Evolutionary conservation across 2,113 vertebrate genomes (phyloP), one percentile per base, ranked within the genome.

Genomic region (Microtus oregoni): DNA sequence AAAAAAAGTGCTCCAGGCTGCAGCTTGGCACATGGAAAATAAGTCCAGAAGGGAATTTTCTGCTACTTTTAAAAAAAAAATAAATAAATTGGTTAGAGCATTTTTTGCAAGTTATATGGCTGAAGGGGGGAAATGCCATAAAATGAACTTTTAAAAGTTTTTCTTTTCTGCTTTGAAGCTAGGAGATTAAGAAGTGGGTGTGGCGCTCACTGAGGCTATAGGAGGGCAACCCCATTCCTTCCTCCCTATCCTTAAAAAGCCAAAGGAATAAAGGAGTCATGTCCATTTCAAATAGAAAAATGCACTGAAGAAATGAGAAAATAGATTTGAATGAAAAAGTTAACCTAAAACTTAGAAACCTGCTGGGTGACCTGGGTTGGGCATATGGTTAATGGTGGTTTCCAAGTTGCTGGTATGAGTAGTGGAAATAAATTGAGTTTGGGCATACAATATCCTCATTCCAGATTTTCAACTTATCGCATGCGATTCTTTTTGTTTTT

Each of bases 1-100:
- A 81, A 41, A n/a, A 81, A 98, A 98, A 91, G 94, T 98, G 98
- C 98, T 98, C 85, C 94, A 82, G 98, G 98, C 97, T 98, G 90
- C 96, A 91, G 93, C 79, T 92, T 50, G 17, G 72, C 94, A 97
- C 97, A 95, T 86, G 79, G 97, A 96, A 98, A 97, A 32, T 89
- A 94, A 97, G 95, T 95, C 95, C 95, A 97, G 93, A 89, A 97
- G 96, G 89, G 83, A 98, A 98, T 88, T 94, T 94, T 96, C 73
- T 89, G 95, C 77, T 91, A 47, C 90, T 93, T 98, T 97, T 94
- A 44, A 81, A 50, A 44, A 83, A 47, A 70, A 87, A 93, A 96
- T 95, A 96, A 97, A 97, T 93, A 98, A 98, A 96, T 97, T 96
- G 85, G 95, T 55, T 95, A 86, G 75, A 94, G 90, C 24, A 32